Evolutionary conservation across 2,113 vertebrate species (phyloP).

Genomic region (Myiozetetes cayanensis): DNA sequence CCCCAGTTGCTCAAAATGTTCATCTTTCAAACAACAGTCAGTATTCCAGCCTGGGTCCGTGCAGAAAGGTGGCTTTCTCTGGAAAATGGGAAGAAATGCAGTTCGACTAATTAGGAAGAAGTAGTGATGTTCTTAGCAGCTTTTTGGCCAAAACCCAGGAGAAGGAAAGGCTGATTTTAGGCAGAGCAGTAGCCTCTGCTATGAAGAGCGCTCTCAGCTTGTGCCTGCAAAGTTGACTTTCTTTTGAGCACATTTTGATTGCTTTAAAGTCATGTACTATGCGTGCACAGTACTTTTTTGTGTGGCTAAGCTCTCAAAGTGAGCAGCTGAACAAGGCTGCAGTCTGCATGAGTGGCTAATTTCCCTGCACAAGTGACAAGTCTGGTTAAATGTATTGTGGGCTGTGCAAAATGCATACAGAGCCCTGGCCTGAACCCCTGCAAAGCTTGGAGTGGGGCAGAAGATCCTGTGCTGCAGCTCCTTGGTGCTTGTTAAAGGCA

Average conservation of each 20-base stretch:
- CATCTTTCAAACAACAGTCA: background rate
- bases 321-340: slow-evolving; percentile 16
- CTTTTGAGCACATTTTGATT: slow-evolving; percentile 17
- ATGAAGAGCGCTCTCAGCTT: background rate
- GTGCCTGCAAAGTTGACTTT: background rate
- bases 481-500: background rate
- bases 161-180: slow-evolving; percentile 2
- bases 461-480: background rate
- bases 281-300: background rate
- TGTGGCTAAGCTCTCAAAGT: slow-evolving; percentile 1
- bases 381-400: background rate
- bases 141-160: background rate
- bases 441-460: background rate
- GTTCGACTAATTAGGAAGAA: background rate
- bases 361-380: background rate
- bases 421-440: background rate
- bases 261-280: background rate
- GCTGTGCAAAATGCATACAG: accelerated
- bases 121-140: background rate
- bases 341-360: background rate
- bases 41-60: background rate
- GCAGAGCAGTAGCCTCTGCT: background rate
- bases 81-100: background rate
- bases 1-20: background rate
- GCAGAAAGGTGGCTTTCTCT: background rate